These are phyloP conservation scores for Gila robusta DNA, from an alignment of 2,797 vertebrate genomes.

Conservation along the genomic window DNA sequence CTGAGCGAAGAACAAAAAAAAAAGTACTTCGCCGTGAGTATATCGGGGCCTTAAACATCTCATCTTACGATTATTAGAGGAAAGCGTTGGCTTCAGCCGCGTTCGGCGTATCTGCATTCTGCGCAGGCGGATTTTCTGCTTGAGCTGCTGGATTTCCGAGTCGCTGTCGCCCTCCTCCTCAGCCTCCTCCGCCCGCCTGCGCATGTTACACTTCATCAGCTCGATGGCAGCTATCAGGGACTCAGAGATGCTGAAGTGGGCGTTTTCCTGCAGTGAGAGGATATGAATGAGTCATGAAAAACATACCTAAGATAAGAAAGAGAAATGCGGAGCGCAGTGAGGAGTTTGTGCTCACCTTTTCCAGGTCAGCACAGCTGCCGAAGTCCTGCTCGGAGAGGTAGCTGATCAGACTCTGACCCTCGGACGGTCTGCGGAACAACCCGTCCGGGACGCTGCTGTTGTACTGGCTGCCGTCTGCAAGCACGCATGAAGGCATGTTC, in stretches of 20 bases:
- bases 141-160: slow-evolving; percentile 94
- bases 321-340: neutral
- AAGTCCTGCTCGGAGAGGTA: slow-evolving; percentile 99
- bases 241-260: slow-evolving; percentile 98
- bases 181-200: slow-evolving; percentile 69
- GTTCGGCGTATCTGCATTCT: slow-evolving; percentile 92
- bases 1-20: neutral
- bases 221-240: slow-evolving; percentile 98
- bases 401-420: slow-evolving; percentile 98
- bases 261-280: slow-evolving; percentile 86
- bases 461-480: slow-evolving; percentile 83
- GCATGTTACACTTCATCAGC: slow-evolving; percentile 97
- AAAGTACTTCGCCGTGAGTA: neutral
- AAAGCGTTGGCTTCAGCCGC: slow-evolving; percentile 72
- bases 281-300: neutral
- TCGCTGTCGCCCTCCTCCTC: slow-evolving; percentile 89
- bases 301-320: neutral
- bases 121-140: slow-evolving; percentile 94
- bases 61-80: slow-evolving; percentile 72
- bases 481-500: slow-evolving; percentile 21
- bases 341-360: slow-evolving; percentile 83
- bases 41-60: neutral
- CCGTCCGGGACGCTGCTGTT: slow-evolving; percentile 82
- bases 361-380: slow-evolving; percentile 97
- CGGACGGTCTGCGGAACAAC: slow-evolving; percentile 93